These are phyloP conservation scores for Diabrotica virgifera DNA, from an alignment of 1,140 invertebrate genomes.

Conservation along the genomic window DNA sequence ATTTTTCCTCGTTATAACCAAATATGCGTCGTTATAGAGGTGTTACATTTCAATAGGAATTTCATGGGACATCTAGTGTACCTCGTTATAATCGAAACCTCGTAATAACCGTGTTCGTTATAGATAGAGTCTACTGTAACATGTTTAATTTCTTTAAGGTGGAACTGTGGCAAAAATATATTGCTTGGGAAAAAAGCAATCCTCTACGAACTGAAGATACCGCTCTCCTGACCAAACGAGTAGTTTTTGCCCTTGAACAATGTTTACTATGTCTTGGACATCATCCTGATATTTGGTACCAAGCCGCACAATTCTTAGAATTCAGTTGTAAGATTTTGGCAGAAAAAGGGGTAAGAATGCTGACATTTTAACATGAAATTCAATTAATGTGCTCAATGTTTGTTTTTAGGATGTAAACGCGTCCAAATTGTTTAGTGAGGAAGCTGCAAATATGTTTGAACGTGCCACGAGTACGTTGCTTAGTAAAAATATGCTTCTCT, in stretches of 20 bases:
- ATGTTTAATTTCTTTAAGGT: slow-evolving; percentile 58
- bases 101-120: too few species aligned
- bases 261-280: slow-evolving; percentile 94
- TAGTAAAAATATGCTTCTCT: slow-evolving; percentile 88
- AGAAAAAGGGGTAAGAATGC: slow-evolving; percentile 82
- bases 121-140: too few species aligned
- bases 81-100: too few species aligned
- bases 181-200: slow-evolving; percentile 95
- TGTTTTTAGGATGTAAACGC: slow-evolving; percentile 78
- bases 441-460: slow-evolving; percentile 92
- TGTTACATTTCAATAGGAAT: too few species aligned
- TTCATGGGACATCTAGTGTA: too few species aligned
- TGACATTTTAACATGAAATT: background rate
- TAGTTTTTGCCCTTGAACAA: slow-evolving; percentile 99
- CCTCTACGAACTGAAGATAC: slow-evolving; percentile 95
- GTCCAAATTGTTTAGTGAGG: slow-evolving; percentile 88
- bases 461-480: slow-evolving; percentile 84
- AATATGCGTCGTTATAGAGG: too few species aligned
- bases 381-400: background rate
- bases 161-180: slow-evolving; percentile 99
- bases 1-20: too few species aligned
- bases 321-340: slow-evolving; percentile 86
- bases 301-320: slow-evolving; percentile 94
- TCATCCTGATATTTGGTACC: slow-evolving; percentile 98
- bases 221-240: slow-evolving; percentile 84